Evolutionary conservation across 2,888 invertebrate species (phyloP).

Genomic region (Aelia acuminata): DNA sequence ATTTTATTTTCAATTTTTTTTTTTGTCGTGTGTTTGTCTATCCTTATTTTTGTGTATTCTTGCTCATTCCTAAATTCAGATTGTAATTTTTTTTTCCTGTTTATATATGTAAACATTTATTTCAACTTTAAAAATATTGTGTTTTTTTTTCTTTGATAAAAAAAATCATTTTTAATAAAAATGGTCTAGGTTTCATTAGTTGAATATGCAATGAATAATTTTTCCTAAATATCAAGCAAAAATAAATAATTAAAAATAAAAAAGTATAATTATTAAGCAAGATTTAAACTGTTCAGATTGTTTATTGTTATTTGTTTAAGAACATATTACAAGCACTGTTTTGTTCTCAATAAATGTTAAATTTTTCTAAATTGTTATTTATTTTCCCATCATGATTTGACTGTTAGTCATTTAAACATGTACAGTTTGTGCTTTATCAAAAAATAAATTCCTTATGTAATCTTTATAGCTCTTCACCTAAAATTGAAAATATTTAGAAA

Average conservation of each 20-base stretch:
- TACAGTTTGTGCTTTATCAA: not conserved
- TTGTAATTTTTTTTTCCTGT: not conserved
- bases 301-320: not conserved
- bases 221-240: not conserved
- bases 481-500: not conserved
- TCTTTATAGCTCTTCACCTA: not conserved
- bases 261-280: not conserved
- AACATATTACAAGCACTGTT: slow-evolving; percentile 42
- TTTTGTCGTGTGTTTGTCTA: not conserved
- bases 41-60: not conserved
- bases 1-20: not conserved
- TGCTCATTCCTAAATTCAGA: not conserved
- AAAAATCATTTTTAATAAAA: not conserved
- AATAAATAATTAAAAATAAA: not conserved
- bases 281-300: not conserved
- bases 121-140: too few relatives aligned
- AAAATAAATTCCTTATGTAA: not conserved
- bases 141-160: not conserved
- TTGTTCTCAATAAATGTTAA: not conserved
- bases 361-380: not conserved
- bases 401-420: not conserved
- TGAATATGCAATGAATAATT: not conserved
- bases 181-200: not conserved
- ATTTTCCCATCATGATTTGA: not conserved
- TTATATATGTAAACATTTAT: too few relatives aligned